Evolutionary conservation across 2,113 vertebrate genomes (phyloP).

Genomic region (Felis chaus): DNA sequence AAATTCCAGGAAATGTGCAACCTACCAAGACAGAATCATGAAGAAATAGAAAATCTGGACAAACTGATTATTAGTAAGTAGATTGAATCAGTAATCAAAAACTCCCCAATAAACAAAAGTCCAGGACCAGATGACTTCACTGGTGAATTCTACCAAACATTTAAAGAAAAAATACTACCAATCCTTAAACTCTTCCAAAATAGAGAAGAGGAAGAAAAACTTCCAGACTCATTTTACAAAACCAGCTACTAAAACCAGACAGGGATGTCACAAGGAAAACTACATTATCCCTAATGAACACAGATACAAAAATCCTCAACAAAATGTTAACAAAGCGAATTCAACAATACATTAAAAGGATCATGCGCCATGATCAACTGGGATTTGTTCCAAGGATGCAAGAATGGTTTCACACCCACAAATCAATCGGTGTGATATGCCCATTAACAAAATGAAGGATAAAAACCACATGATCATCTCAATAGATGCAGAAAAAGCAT

Average conservation of each 20-base stretch:
- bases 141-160: not conserved
- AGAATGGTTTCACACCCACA: not conserved
- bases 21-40: not conserved
- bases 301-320: not conserved
- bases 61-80: not conserved
- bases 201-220: not conserved
- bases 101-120: not conserved
- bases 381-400: not conserved
- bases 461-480: not conserved
- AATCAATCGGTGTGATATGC: not conserved
- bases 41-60: not conserved
- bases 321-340: not conserved
- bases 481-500: not conserved
- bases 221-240: not conserved
- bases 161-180: not conserved
- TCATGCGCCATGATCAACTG: not conserved
- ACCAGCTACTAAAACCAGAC: not conserved
- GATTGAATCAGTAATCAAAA: not conserved
- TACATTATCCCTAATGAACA: not conserved
- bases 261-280: not conserved
- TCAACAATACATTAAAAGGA: not conserved
- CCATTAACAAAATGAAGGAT: not conserved
- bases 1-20: not conserved
- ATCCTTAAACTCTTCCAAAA: not conserved
- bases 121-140: not conserved